phyloP scores from a whole-genome alignment of 1,140 invertebrate species.

The Ylistrum balloti region DNA sequence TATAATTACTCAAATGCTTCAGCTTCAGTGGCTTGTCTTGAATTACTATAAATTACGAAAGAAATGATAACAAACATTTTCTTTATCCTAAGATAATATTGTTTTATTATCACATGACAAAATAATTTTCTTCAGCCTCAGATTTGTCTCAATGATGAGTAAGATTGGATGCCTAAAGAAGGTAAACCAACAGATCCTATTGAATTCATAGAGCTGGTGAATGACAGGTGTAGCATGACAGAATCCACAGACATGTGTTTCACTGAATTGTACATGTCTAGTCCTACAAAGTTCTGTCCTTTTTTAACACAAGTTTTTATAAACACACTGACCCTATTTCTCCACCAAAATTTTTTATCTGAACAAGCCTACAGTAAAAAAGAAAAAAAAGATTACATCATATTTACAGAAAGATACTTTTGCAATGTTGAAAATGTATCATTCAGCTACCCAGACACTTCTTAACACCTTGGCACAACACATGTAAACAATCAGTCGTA shows the following conservation, averaged over 20 bases:
- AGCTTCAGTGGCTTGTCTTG: too few relatives aligned
- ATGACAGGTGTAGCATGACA: background rate
- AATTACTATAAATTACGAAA: too few relatives aligned
- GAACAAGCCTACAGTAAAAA: too few relatives aligned
- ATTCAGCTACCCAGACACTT: too few relatives aligned
- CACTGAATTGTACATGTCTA: too few relatives aligned
- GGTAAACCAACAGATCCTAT: too few relatives aligned
- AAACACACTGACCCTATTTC: background rate
- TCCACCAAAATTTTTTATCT: background rate
- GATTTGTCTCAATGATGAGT: background rate
- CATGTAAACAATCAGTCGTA: background rate
- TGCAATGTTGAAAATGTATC: background rate
- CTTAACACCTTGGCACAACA: background rate
- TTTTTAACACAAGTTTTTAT: background rate
- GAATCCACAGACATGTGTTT: background rate
- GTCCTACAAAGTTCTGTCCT: background rate
- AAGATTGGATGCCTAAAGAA: too few relatives aligned
- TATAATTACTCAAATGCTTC: too few relatives aligned
- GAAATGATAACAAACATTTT: too few relatives aligned
- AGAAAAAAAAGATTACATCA: too few relatives aligned
- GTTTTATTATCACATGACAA: background rate
- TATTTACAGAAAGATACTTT: too few relatives aligned
- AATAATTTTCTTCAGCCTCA: background rate
- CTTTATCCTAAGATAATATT: background rate
- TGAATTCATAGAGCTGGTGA: background rate